Evolutionary conservation across 2,113 vertebrate genomes (phyloP), one percentile per base, ranked within the genome.

Genomic region (Fukomys damarensis): DNA sequence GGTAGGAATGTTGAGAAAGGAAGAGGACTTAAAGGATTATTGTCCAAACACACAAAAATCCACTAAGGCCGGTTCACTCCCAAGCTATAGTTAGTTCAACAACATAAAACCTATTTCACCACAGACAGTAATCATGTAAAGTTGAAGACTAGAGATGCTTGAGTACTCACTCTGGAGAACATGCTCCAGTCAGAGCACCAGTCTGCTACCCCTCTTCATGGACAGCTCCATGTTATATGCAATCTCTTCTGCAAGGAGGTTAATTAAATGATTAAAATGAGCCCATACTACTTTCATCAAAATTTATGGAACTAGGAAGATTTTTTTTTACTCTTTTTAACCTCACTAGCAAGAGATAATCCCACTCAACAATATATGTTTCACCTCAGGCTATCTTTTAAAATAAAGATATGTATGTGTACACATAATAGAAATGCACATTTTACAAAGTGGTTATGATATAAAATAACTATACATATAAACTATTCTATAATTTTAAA

Each of bases 1-100:
- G 56, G 19, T 5, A 70, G 70, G 86, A 89, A 61, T 89, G 86
- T 80, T 58, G 59, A 24, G 63, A 61, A 91, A 77, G 86, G 22
- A 82, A 20, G 11, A 63, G 76, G 49, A 52, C 32, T 92, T 68
- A 38, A 52, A 70, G 58, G 76, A 46, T 49, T 19, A 46, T 5
- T 79, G 41, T 95, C 43, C 72, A 83, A 82, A 94, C 87, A 96
- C 58, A 90, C 17, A 63, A 38, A 72, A 46, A 61, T 35, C 65
- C 9, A 65, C 76, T 41, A 41, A 87, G 56, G 8, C 35, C 26
- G 24, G 72, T 56, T 58, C 58, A 7, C 26, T 41, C n/a, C 52
- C 85, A 7, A 26, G n/a, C 46, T 61, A 17, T 1, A 49, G 56
- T 16, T 1, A 49, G 56, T 16, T 77, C 66, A 43, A 41, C 10